Conservation (phyloP, 2,888 invertebrate genomes). For the Pristionchus exspectatus region DNA sequence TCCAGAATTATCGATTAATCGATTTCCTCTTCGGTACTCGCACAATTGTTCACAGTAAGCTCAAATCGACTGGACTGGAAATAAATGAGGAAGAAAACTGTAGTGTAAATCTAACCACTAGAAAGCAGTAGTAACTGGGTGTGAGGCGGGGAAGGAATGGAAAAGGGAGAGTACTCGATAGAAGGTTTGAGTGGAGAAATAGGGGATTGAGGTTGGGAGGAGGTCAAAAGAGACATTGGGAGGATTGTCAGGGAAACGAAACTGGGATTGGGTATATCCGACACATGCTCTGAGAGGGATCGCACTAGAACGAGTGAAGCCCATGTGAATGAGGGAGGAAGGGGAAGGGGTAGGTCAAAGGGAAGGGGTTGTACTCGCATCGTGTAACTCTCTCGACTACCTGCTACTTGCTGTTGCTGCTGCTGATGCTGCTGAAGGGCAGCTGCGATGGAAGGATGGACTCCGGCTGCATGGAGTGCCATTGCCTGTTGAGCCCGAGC, state of each 20-base stretch:
- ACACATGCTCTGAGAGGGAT: conserved; percentile 49
- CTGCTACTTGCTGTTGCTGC: conserved; percentile 53
- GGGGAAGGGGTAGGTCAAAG: conserved; percentile 41
- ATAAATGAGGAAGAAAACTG: neutral
- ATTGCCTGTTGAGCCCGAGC: conserved; percentile 43
- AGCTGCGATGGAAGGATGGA: conserved; percentile 29
- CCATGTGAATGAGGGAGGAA: conserved; percentile 42
- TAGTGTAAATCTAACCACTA: neutral
- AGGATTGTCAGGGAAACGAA: conserved; percentile 52
- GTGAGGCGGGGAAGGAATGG: conserved; percentile 2
- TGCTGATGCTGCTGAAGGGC: conserved; percentile 40
- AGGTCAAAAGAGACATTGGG: conserved; percentile 54
- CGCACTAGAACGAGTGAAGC: conserved; percentile 53
- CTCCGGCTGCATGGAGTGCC: conserved; percentile 15
- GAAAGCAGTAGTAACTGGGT: conserved; percentile 1
- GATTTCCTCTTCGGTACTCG: neutral
- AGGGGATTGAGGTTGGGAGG: conserved; percentile 39
- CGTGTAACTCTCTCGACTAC: conserved; percentile 43
- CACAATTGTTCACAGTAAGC: conserved; percentile 39
- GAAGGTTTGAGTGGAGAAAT: conserved; percentile 27
- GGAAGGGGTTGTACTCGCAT: conserved; percentile 42
- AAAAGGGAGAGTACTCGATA: conserved; percentile 12
- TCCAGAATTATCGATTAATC: neutral
- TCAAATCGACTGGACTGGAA: conserved; percentile 22
- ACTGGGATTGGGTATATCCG: conserved; percentile 33